Conservation (phyloP, 2,797 vertebrate genomes). For the Chiroxiphia lanceolata region DNA sequence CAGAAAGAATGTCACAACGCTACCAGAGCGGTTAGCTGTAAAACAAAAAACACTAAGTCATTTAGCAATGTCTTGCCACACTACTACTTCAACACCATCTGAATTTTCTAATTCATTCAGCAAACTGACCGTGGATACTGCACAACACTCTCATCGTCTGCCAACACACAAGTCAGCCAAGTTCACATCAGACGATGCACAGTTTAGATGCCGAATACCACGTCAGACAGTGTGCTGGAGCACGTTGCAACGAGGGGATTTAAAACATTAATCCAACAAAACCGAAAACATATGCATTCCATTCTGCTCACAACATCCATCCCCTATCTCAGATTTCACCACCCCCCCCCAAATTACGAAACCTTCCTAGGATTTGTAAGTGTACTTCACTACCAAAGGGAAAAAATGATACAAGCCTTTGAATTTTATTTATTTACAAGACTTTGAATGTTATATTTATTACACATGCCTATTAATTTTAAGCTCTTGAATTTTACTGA, state of each 20-base stretch:
- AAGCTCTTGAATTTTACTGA: neutral
- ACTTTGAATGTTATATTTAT: neutral
- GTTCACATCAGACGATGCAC: slow-evolving; percentile 30
- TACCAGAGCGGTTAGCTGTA: neutral
- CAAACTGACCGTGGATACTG: slow-evolving; percentile 66
- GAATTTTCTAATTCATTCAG: neutral
- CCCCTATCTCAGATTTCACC: neutral
- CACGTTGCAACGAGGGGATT: slow-evolving; percentile 40
- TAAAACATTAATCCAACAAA: slow-evolving; percentile 7
- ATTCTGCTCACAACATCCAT: neutral
- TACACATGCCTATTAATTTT: neutral
- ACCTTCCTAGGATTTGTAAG: neutral
- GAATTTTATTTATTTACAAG: neutral
- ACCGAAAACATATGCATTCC: neutral
- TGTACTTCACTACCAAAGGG: neutral
- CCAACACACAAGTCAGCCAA: slow-evolving; percentile 54
- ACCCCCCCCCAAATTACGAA: neutral
- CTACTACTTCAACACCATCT: neutral
- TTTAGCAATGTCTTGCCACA: neutral
- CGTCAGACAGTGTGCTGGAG: slow-evolving; percentile 13
- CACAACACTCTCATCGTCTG: slow-evolving; percentile 49
- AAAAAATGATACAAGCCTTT: neutral
- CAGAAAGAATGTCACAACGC: neutral
- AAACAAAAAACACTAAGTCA: neutral
- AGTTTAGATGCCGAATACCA: slow-evolving; percentile 1